Conservation (phyloP, 2,888 invertebrate genomes). For the Anoplius nigerrimus region DNA sequence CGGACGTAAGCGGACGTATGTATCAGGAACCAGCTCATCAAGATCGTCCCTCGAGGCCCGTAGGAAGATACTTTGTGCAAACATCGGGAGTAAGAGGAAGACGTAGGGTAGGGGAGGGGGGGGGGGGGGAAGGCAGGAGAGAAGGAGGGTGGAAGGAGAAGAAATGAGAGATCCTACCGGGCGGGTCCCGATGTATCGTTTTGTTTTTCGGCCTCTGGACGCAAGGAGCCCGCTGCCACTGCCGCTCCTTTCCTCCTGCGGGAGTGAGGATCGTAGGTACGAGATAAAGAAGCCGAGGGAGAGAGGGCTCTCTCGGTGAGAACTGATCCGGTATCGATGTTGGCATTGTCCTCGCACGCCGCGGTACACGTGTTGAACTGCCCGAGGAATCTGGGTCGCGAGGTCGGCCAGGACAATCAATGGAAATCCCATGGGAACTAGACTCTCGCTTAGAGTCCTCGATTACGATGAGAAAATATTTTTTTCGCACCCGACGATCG, state of each 20-base stretch:
- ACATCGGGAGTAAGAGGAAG: conserved; percentile 44
- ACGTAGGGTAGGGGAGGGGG: too few relatives aligned
- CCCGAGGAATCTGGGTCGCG: too few relatives aligned
- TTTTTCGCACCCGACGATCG: too few relatives aligned
- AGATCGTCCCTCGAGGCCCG: conserved; percentile 44
- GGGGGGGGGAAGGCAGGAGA: too few relatives aligned
- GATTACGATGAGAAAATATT: too few relatives aligned
- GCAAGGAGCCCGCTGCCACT: too few relatives aligned
- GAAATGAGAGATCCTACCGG: conserved; percentile 45
- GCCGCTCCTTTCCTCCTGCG: background rate
- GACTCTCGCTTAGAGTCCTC: too few relatives aligned
- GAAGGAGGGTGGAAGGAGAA: conserved; percentile 9
- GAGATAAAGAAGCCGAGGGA: background rate
- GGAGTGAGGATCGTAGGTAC: conserved; percentile 12
- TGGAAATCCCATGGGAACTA: background rate
- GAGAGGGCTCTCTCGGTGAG: conserved; percentile 6
- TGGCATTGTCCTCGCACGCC: conserved; percentile 25
- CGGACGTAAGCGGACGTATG: conserved; percentile 9
- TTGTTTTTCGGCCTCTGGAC: conserved; percentile 35
- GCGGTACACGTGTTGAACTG: conserved; percentile 33
- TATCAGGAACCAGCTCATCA: conserved; percentile 30
- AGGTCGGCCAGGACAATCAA: background rate
- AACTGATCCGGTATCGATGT: too few relatives aligned
- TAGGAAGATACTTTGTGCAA: conserved; percentile 61
- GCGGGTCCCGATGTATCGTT: conserved; percentile 40